Conservation (phyloP, 2,113 vertebrate genomes). For the Nibea coibor region DNA sequence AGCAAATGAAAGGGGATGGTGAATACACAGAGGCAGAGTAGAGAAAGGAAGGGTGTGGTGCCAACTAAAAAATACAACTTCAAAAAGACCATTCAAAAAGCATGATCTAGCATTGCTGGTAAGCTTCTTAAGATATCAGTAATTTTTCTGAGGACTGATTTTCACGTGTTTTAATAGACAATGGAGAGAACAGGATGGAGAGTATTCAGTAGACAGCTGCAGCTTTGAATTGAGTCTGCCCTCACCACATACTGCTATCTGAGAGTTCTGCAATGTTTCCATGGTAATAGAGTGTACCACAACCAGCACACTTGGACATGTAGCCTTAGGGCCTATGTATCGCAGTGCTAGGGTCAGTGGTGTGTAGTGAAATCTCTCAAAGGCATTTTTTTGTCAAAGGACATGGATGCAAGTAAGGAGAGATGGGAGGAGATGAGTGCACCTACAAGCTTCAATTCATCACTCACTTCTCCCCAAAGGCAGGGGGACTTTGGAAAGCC, state of each 20-base stretch:
- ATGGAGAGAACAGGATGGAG: not conserved
- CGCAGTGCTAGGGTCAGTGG: constrained; percentile 13
- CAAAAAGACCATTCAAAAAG: not conserved
- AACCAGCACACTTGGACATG: not conserved
- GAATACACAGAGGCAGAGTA: constrained; percentile 28
- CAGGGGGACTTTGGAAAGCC: not conserved
- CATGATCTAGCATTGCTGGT: not conserved
- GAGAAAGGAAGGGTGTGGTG: not conserved
- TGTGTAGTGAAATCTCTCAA: constrained; percentile 30
- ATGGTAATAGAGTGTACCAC: constrained; percentile 1
- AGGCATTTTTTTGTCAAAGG: constrained; percentile 30
- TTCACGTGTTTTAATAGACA: not conserved
- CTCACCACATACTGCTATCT: not conserved
- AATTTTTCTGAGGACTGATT: not conserved
- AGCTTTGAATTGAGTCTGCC: constrained; percentile 17
- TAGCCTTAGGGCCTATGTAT: constrained; percentile 10
- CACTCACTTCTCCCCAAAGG: constrained; percentile 58
- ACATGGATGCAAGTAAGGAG: constrained; percentile 6
- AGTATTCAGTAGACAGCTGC: not conserved
- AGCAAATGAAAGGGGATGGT: not conserved
- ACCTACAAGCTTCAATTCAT: constrained; percentile 40
- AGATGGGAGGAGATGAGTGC: constrained; percentile 13
- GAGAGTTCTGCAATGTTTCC: constrained; percentile 8
- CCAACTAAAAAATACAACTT: constrained; percentile 29
- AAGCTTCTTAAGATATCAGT: not conserved